phyloP scores from a whole-genome alignment of 1,140 invertebrate genomes.

The Zaprionus vittiger region DNA sequence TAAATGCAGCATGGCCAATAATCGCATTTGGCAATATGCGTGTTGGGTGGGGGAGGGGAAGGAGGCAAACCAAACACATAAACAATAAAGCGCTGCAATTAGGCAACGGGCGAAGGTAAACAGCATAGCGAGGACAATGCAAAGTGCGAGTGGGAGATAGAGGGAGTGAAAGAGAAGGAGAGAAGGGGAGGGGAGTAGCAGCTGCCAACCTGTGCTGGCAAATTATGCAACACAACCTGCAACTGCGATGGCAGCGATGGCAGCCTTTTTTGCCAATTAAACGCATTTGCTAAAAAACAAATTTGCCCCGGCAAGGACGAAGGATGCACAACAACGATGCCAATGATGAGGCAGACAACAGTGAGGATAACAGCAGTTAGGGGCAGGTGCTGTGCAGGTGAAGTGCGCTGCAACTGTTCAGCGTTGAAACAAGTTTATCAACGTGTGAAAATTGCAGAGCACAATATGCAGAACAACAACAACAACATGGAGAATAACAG shows the following conservation, averaged over 20 bases:
- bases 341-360: constrained; percentile 54
- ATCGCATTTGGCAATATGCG: constrained; percentile 24
- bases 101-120: constrained; percentile 18
- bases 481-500: constrained; percentile 21
- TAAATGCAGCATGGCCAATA: constrained; percentile 28
- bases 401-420: constrained; percentile 39
- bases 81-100: constrained; percentile 37
- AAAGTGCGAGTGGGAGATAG: neutral
- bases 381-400: constrained; percentile 9
- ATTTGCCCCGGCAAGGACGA: constrained; percentile 34
- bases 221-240: constrained; percentile 50
- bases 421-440: constrained; percentile 78
- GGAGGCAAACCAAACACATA: neutral
- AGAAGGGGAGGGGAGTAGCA: neutral
- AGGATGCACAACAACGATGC: constrained; percentile 27
- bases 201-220: constrained; percentile 4
- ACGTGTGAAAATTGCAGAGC: constrained; percentile 75
- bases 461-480: constrained; percentile 63
- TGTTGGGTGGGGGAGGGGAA: neutral
- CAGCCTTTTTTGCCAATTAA: constrained; percentile 72
- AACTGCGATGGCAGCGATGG: neutral
- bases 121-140: neutral
- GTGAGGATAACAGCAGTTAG: constrained; percentile 44
- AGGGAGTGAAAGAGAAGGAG: neutral
- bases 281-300: constrained; percentile 75